Percentiles rank a stretch among this genome's conserved stretches.
Conservation (phyloP, 2,797 vertebrate species). For the Typhlichthys subterraneus region DNA sequence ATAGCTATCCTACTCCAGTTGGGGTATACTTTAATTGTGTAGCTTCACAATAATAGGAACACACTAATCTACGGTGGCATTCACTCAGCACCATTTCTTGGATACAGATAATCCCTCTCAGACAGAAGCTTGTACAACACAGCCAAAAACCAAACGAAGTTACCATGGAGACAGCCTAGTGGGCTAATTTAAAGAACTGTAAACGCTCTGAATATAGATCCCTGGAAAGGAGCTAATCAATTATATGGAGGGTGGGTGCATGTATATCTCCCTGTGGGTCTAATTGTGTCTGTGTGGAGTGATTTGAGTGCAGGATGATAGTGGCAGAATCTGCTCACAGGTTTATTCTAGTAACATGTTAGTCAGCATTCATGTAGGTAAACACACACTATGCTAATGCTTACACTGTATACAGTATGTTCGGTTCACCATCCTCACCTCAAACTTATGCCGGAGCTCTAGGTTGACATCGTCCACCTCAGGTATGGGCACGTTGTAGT, state of each 20-base stretch:
- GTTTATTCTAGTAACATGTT: neutral
- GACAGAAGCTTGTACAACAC: slow-evolving; percentile 23
- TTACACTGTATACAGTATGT: too few species aligned
- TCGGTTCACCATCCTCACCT: slow-evolving; percentile 77
- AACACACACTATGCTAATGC: too few species aligned
- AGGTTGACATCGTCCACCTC: slow-evolving; percentile 88
- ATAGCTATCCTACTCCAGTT: too few species aligned
- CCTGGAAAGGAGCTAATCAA: too few species aligned
- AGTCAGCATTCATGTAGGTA: neutral
- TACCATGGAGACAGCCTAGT: slow-evolving; percentile 52
- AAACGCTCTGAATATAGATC: neutral
- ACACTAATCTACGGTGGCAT: too few species aligned
- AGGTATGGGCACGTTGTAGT: slow-evolving; percentile 96
- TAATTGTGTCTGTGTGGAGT: neutral
- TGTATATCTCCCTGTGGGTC: neutral
- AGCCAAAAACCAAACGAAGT: slow-evolving; percentile 24
- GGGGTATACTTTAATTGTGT: too few species aligned
- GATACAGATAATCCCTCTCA: slow-evolving; percentile 14
- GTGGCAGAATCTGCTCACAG: neutral
- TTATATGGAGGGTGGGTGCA: neutral
- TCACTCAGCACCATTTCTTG: too few species aligned
- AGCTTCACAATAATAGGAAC: neutral
- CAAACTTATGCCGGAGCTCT: slow-evolving; percentile 94
- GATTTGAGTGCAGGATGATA: neutral
- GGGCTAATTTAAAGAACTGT: neutral